Conservation (phyloP, 2,113 vertebrate genomes). For the Scartelaos histophorus region DNA sequence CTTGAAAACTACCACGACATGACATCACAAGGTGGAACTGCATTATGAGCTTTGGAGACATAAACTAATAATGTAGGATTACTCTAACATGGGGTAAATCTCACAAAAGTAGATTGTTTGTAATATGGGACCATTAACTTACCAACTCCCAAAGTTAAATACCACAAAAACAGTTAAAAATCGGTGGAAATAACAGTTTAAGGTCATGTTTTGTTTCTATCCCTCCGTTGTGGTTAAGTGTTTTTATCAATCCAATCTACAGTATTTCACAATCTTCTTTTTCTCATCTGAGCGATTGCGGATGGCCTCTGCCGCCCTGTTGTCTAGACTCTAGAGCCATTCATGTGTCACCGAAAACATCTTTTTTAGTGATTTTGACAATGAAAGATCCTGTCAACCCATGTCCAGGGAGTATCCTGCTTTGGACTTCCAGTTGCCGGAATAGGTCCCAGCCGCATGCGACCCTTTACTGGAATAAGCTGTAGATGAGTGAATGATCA, state of each 20-base stretch:
- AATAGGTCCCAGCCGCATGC: constrained; percentile 46
- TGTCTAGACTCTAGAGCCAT: background rate
- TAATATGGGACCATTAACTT: too few relatives aligned
- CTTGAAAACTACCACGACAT: too few relatives aligned
- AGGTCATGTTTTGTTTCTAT: background rate
- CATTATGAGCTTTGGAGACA: too few relatives aligned
- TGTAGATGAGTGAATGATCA: constrained; percentile 18
- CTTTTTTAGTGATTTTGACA: background rate
- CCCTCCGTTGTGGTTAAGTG: background rate
- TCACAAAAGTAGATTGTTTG: too few relatives aligned
- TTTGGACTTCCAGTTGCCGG: background rate
- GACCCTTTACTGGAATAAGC: constrained; percentile 29
- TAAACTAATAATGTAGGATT: too few relatives aligned
- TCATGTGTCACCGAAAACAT: background rate
- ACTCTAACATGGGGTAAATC: too few relatives aligned
- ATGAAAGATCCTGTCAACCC: constrained; percentile 52
- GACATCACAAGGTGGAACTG: too few relatives aligned
- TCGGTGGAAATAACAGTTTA: too few relatives aligned
- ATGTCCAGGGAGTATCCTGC: constrained; percentile 10
- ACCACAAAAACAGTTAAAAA: too few relatives aligned
- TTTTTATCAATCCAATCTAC: background rate
- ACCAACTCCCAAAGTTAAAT: too few relatives aligned
- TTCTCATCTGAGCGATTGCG: background rate
- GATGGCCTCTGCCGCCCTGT: background rate
- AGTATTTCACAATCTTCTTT: background rate